These are phyloP conservation scores for Antedon bifida DNA, from an alignment of 35 echinoderm and acorn worm species.

Conservation along the genomic window DNA sequence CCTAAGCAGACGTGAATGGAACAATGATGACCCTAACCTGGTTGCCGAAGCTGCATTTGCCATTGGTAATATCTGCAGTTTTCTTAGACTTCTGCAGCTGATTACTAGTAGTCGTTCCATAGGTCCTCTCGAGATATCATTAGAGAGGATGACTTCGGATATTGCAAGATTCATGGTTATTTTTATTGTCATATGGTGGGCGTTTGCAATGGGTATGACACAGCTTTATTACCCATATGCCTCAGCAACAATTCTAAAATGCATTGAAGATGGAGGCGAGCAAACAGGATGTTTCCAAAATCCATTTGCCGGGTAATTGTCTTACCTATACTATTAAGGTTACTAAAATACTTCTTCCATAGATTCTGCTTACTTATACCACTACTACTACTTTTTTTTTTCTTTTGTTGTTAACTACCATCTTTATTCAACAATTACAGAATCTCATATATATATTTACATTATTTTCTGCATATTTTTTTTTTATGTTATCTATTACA, in stretches of 20 bases:
- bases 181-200: slow-evolving; percentile 4
- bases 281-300: not conserved
- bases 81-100: not conserved
- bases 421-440: no score
- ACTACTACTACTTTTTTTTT: no score
- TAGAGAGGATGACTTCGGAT: not conserved
- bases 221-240: slow-evolving; percentile 1
- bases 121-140: not conserved
- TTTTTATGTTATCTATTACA: no score
- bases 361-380: no score
- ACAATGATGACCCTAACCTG: not conserved
- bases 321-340: no score
- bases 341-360: no score
- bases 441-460: no score
- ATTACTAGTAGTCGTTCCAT: not conserved
- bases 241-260: not conserved
- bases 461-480: no score
- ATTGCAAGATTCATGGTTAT: not conserved
- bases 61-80: slow-evolving; percentile 2
- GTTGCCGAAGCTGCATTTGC: slow-evolving; percentile 5
- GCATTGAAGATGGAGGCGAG: not conserved
- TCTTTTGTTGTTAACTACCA: no score
- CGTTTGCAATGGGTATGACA: slow-evolving; percentile 5
- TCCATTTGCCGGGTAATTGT: not conserved
- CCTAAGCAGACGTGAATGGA: not conserved